Conservation (phyloP, 2,113 vertebrate genomes). For the Proterorhinus semilunaris region DNA sequence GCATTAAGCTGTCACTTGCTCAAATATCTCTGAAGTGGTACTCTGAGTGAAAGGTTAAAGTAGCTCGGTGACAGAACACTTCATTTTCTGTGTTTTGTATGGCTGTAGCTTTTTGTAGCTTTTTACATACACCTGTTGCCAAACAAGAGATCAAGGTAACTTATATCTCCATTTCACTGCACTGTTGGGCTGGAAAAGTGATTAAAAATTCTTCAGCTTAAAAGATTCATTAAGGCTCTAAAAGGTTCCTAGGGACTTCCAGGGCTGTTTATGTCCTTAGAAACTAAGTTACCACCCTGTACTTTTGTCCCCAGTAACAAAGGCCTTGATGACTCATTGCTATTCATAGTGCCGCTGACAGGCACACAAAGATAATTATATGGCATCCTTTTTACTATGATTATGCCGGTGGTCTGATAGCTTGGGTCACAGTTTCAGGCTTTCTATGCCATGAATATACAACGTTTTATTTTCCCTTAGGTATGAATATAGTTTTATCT, state of each 20-base stretch:
- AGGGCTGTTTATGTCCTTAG: constrained; percentile 51
- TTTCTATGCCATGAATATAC: not conserved
- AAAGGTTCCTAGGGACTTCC: constrained; percentile 48
- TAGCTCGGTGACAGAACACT: not conserved
- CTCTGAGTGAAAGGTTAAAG: not conserved
- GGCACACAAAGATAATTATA: constrained; percentile 42
- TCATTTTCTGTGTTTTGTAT: constrained; percentile 10
- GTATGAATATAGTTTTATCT: not conserved
- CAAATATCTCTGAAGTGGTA: not conserved
- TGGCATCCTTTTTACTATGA: constrained; percentile 38
- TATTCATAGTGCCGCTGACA: constrained; percentile 54
- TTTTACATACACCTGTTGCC: constrained; percentile 8
- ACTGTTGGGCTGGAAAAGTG: constrained; percentile 34
- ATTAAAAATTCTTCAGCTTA: constrained; percentile 46
- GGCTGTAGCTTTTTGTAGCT: constrained; percentile 20
- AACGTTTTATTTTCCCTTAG: not conserved
- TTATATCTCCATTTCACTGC: constrained; percentile 14
- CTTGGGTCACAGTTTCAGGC: not conserved
- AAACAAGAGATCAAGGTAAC: constrained; percentile 42
- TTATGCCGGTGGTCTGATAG: constrained; percentile 13
- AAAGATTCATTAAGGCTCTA: constrained; percentile 57
- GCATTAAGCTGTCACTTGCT: no score
- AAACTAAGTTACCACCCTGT: constrained; percentile 42
- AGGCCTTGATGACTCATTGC: constrained; percentile 57
- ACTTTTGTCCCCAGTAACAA: constrained; percentile 44